These are phyloP conservation scores for Myiagra hebetior DNA, from an alignment of 2,113 vertebrate genomes.

Conservation along the genomic window DNA sequence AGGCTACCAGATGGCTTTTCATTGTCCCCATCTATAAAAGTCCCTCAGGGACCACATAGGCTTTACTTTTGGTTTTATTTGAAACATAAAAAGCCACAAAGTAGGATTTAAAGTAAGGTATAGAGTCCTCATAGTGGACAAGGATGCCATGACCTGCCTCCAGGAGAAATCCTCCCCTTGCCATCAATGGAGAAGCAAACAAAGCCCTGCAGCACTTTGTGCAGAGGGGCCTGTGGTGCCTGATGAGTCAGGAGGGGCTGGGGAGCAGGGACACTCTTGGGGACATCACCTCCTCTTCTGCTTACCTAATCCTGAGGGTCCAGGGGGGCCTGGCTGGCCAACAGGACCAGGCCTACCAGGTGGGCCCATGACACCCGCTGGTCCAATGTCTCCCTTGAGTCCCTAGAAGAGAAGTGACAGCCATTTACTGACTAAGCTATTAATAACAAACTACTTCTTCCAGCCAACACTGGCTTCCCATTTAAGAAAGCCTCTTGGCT, in stretches of 20 bases:
- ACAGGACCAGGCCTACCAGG: conserved; percentile 85
- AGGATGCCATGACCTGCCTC: not conserved
- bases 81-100: not conserved
- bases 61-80: not conserved
- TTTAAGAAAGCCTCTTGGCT: not conserved
- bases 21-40: not conserved
- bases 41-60: not conserved
- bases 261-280: not conserved
- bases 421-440: not conserved
- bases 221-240: fast-evolving
- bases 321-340: conserved; percentile 88
- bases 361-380: conserved; percentile 83
- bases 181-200: not conserved
- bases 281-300: not conserved
- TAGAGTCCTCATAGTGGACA: not conserved
- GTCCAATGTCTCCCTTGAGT: conserved; percentile 85
- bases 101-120: not conserved
- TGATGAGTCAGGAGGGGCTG: not conserved
- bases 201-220: not conserved
- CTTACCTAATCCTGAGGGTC: conserved; percentile 85
- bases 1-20: not conserved
- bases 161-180: not conserved
- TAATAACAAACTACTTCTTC: not conserved
- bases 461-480: not conserved
- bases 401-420: conserved; percentile 75